Conservation (phyloP, 1,140 invertebrate species). For the Drosophila pallidifrons region DNA sequence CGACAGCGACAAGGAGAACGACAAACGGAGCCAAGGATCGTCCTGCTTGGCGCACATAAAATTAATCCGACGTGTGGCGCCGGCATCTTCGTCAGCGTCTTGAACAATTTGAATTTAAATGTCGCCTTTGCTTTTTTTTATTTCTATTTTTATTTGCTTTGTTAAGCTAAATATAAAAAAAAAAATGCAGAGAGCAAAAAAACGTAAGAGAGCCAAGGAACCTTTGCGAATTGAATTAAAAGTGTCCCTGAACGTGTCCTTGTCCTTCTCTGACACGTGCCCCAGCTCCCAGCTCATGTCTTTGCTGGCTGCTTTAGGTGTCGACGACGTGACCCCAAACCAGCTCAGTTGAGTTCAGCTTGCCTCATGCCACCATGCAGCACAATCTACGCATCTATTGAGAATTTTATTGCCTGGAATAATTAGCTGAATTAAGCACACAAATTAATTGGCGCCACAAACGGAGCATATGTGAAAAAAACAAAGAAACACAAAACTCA, state of each 20-base stretch:
- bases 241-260: slow-evolving; percentile 59
- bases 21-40: slow-evolving; percentile 28
- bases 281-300: background rate
- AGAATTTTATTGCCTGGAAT: slow-evolving; percentile 81
- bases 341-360: background rate
- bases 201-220: slow-evolving; percentile 53
- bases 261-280: slow-evolving; percentile 35
- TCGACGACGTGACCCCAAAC: slow-evolving; percentile 40
- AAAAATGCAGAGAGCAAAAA: slow-evolving; percentile 39
- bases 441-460: slow-evolving; percentile 73
- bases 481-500: slow-evolving; percentile 14
- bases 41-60: slow-evolving; percentile 70
- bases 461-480: slow-evolving; percentile 64
- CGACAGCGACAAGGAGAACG: background rate
- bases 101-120: slow-evolving; percentile 82
- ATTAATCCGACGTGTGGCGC: slow-evolving; percentile 83
- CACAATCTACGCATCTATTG: slow-evolving; percentile 70
- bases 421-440: slow-evolving; percentile 80
- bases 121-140: slow-evolving; percentile 57
- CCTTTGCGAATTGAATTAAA: slow-evolving; percentile 81
- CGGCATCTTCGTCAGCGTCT: slow-evolving; percentile 75
- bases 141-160: slow-evolving; percentile 54
- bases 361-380: slow-evolving; percentile 10
- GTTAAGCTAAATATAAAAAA: slow-evolving; percentile 58
- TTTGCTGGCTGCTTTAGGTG: slow-evolving; percentile 44